These are phyloP conservation scores for Syngnathus scovelli DNA, from an alignment of 2,113 vertebrate species.

Conservation along the genomic window DNA sequence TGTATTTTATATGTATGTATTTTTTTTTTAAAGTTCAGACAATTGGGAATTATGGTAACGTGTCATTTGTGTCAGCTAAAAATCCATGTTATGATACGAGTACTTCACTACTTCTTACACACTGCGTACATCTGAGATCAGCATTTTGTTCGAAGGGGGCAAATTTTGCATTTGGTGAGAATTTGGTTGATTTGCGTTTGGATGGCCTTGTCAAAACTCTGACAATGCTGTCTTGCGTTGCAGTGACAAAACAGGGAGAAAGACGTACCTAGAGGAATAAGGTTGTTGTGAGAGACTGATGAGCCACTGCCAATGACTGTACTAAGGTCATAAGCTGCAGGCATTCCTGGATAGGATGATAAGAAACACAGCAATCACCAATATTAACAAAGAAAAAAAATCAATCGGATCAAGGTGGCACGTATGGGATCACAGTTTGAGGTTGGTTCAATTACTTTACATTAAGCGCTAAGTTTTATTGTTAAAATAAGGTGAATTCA, in stretches of 20 bases:
- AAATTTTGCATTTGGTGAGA: background rate
- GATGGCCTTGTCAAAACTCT: background rate
- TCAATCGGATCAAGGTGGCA: background rate
- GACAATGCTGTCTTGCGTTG: background rate
- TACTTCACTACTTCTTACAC: background rate
- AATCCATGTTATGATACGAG: too few species aligned
- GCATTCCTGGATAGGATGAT: conserved; percentile 75
- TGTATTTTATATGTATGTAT: too few species aligned
- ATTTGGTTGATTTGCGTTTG: background rate
- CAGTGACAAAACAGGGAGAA: conserved; percentile 3
- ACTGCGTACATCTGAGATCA: background rate
- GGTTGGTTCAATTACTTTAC: too few species aligned
- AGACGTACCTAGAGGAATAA: conserved; percentile 85
- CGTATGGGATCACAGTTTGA: background rate
- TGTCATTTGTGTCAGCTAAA: too few species aligned
- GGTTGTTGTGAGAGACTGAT: conserved; percentile 87
- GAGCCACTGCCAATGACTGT: conserved; percentile 84
- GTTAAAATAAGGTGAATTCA: too few species aligned
- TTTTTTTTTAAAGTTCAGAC: too few species aligned
- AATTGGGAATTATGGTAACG: too few species aligned
- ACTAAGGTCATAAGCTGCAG: conserved; percentile 90
- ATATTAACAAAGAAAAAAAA: conserved; percentile 1
- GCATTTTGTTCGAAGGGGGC: background rate
- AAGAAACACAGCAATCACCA: conserved; percentile 11
- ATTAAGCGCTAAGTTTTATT: too few species aligned